Conservation (phyloP, 2,797 vertebrate genomes). For the Ctenosaura bakeri region DNA sequence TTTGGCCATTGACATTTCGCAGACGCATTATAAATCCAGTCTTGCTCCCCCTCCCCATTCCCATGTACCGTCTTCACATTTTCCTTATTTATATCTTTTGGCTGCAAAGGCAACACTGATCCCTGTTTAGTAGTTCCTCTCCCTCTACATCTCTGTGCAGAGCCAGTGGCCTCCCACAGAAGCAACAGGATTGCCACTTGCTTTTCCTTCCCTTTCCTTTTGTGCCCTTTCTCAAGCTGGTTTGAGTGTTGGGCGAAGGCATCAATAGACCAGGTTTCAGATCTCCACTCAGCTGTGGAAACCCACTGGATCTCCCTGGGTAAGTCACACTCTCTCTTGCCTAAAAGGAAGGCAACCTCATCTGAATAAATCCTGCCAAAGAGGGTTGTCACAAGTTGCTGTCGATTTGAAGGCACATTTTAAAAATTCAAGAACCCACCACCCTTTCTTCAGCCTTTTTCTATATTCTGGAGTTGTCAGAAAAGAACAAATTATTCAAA, state of each 20-base stretch:
- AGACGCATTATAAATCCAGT: conserved; percentile 62
- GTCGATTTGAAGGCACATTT: no score
- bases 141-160: conserved; percentile 42
- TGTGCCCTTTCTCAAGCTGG: no score
- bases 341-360: neutral
- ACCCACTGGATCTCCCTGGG: neutral
- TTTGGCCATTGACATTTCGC: conserved; percentile 55
- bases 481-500: neutral
- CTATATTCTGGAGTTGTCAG: neutral
- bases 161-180: conserved; percentile 52
- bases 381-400: no score
- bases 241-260: no score
- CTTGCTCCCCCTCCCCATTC: neutral
- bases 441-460: neutral
- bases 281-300: no score
- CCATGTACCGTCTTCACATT: conserved; percentile 58
- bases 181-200: neutral
- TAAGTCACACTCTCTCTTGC: no score
- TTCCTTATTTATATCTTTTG: conserved; percentile 64
- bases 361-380: neutral
- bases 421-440: no score
- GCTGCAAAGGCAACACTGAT: conserved; percentile 52
- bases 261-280: no score
- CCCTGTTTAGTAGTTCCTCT: conserved; percentile 61
- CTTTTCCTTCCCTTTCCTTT: neutral